Evolutionary conservation across 2,113 vertebrate species (phyloP).

Genomic region (Catagonus wagneri): DNA sequence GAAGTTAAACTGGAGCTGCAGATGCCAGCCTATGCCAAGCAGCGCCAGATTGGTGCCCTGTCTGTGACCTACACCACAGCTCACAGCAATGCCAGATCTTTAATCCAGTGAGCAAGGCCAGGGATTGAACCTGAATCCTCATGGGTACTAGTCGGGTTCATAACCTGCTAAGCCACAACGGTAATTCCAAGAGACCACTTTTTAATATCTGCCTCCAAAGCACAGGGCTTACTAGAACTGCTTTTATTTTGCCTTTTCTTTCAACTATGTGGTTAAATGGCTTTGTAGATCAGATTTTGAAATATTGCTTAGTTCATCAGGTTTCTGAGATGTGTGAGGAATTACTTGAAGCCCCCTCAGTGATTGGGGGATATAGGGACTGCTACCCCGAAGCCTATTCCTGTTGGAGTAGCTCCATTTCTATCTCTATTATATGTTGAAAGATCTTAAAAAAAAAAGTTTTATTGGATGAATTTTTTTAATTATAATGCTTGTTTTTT

Average conservation of each 20-base stretch:
- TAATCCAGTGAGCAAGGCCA: too few species aligned
- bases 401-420: not conserved
- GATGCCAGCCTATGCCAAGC: too few species aligned
- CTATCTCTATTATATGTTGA: not conserved
- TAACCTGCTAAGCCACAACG: too few species aligned
- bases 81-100: too few species aligned
- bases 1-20: too few species aligned
- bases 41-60: too few species aligned
- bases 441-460: not conserved
- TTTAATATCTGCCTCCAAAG: not conserved
- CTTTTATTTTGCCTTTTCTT: slow-evolving; percentile 54
- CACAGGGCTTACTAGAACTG: not conserved
- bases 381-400: not conserved
- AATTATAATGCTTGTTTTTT: not conserved
- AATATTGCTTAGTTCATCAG: not conserved
- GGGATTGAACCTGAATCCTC: too few species aligned
- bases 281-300: slow-evolving; percentile 24
- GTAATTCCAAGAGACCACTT: not conserved
- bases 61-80: too few species aligned
- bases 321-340: not conserved
- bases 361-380: not conserved
- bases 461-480: not conserved
- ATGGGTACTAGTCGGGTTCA: too few species aligned
- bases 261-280: not conserved
- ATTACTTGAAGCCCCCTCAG: not conserved